A percentile compares a stretch with the other conserved stretches of the same genome.
Evolutionary conservation across 2,797 vertebrate genomes (phyloP).

Genomic region (Coluber constrictor): DNA sequence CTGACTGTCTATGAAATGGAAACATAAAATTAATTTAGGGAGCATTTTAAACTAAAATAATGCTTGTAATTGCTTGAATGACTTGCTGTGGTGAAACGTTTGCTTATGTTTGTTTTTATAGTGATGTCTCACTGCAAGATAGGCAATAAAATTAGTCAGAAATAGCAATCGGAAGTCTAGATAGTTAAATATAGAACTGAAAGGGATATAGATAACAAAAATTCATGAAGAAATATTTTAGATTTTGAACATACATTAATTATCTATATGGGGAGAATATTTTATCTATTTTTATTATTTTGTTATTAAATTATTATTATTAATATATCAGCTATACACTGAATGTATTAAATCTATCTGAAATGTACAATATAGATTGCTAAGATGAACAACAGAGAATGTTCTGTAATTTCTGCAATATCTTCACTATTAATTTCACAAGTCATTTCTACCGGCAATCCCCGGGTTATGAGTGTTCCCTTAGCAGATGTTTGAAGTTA

Average conservation of each 20-base stretch:
- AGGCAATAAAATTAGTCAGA: conserved; percentile 5
- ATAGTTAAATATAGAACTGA: not conserved
- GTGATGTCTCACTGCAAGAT: not conserved
- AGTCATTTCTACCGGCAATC: no score
- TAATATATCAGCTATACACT: no score
- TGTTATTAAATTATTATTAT: no score
- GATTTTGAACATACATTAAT: not conserved
- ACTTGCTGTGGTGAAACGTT: not conserved
- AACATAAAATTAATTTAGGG: not conserved
- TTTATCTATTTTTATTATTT: no score
- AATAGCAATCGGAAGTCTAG: conserved; percentile 4
- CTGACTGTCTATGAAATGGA: not conserved
- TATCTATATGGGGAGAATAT: no score
- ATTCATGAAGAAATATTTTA: not conserved
- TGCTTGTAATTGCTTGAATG: not conserved
- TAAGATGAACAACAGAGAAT: not conserved
- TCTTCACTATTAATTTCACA: not conserved
- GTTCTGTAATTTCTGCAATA: not conserved
- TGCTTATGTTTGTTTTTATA: conserved; percentile 1
- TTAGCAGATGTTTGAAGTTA: no score
- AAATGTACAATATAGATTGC: not conserved
- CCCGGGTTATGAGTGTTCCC: no score
- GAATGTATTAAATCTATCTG: no score
- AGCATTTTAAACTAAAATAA: not conserved
- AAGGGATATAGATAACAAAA: not conserved